Percentiles rank a stretch among this genome's conserved stretches.
Evolutionary conservation across 2,797 vertebrate species (phyloP).

Genomic region (Scleropages formosus): DNA sequence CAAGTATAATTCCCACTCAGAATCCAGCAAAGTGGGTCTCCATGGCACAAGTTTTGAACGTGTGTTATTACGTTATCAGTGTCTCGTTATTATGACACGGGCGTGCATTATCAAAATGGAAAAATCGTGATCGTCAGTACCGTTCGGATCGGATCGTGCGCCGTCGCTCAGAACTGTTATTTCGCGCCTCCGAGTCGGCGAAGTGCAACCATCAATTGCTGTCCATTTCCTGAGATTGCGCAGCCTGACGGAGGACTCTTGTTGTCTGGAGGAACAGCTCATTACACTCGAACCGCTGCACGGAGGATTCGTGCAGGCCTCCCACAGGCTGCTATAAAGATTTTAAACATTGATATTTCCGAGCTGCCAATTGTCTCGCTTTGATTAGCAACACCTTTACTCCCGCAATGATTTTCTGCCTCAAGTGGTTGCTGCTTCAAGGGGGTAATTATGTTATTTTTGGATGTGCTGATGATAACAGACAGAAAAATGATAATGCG

Average conservation of each 20-base stretch:
- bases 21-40: slow-evolving; percentile 32
- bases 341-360: slow-evolving; percentile 19
- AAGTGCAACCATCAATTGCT: slow-evolving; percentile 38
- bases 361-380: slow-evolving; percentile 19
- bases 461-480: slow-evolving; percentile 7
- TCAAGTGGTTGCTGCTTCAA: background rate
- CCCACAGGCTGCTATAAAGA: slow-evolving; percentile 8
- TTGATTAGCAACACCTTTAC: slow-evolving; percentile 18
- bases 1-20: slow-evolving; percentile 29
- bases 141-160: background rate
- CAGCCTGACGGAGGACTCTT: background rate
- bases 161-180: slow-evolving; percentile 21
- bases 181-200: slow-evolving; percentile 33
- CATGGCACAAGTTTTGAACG: slow-evolving; percentile 33
- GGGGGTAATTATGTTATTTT: slow-evolving; percentile 13
- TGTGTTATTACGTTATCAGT: slow-evolving; percentile 31
- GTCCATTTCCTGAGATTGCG: slow-evolving; percentile 25
- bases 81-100: slow-evolving; percentile 11
- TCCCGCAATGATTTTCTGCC: slow-evolving; percentile 17
- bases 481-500: background rate
- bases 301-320: background rate
- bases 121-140: background rate
- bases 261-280: background rate
- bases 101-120: slow-evolving; percentile 5
- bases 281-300: background rate